A percentile compares a stretch with the other conserved stretches of the same genome.
Conservation (phyloP, 1,140 invertebrate genomes). For the Hirudo medicinalis region DNA sequence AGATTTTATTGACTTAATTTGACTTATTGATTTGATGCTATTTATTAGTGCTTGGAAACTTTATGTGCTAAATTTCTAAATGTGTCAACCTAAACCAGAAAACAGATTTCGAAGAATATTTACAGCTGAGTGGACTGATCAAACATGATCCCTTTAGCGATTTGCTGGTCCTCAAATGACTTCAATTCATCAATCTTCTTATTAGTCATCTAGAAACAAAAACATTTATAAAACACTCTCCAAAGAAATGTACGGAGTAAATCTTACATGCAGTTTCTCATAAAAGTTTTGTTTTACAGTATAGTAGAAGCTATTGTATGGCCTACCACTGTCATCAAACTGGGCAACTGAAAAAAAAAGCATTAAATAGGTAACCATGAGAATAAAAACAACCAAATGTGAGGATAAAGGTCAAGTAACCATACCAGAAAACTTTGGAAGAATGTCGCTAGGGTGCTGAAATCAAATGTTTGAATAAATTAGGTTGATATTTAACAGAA, state of each 20-base stretch:
- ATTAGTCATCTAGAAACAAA: background rate
- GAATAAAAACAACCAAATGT: no score
- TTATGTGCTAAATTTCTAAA: no score
- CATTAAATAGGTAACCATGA: constrained; percentile 6
- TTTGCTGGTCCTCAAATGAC: constrained; percentile 54
- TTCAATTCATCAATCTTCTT: constrained; percentile 52
- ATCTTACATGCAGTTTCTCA: constrained; percentile 59
- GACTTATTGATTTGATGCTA: no score
- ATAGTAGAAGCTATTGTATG: constrained; percentile 77
- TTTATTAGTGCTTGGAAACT: no score
- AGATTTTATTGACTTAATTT: no score
- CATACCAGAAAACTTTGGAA: no score
- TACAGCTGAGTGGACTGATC: constrained; percentile 44
- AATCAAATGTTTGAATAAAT: background rate
- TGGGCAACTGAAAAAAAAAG: constrained; percentile 54
- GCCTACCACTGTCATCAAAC: constrained; percentile 74
- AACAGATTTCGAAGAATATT: constrained; percentile 28
- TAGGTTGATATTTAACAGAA: background rate
- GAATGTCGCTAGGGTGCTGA: no score
- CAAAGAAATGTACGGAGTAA: background rate
- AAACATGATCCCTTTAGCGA: constrained; percentile 45
- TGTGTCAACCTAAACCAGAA: no score
- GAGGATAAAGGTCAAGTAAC: no score
- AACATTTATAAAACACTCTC: background rate
- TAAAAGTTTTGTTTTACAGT: constrained; percentile 71